Conservation (phyloP, 2,113 vertebrate genomes). For the Heptranchias perlo region DNA sequence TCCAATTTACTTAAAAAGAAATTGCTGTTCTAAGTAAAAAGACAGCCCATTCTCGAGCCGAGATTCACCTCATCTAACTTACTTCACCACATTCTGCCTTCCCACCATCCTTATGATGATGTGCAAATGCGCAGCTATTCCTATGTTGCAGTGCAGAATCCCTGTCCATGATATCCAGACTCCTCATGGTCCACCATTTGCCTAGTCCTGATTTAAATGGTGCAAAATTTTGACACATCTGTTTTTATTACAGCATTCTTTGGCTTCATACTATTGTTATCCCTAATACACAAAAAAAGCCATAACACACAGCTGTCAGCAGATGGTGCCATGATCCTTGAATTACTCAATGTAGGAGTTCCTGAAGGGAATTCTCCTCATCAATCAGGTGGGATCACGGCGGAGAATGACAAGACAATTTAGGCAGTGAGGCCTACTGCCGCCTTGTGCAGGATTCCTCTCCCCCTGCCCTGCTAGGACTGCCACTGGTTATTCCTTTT, state of each 20-base stretch:
- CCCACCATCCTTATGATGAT: too few species aligned
- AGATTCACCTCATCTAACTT: too few species aligned
- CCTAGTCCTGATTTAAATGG: not conserved
- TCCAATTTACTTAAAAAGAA: too few species aligned
- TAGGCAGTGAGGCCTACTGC: not conserved
- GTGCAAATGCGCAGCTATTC: too few species aligned
- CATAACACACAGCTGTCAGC: not conserved
- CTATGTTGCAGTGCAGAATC: too few species aligned
- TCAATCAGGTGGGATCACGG: too few species aligned
- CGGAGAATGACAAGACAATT: not conserved
- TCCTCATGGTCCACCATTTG: not conserved
- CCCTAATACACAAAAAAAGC: not conserved
- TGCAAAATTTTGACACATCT: not conserved
- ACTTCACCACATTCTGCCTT: too few species aligned
- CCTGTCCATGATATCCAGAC: too few species aligned
- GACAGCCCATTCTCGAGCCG: too few species aligned
- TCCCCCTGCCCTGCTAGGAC: not conserved
- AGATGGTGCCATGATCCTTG: not conserved
- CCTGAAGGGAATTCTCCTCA: not conserved
- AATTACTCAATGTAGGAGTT: not conserved
- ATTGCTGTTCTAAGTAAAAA: too few species aligned
- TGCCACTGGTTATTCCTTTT: not conserved
- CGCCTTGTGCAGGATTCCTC: not conserved
- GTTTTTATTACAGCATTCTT: not conserved
- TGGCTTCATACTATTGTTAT: not conserved